Percentiles rank a stretch among this genome's conserved stretches.
phyloP scores from a whole-genome alignment of 2,888 invertebrate genomes.

The Eupeodes luniger region DNA sequence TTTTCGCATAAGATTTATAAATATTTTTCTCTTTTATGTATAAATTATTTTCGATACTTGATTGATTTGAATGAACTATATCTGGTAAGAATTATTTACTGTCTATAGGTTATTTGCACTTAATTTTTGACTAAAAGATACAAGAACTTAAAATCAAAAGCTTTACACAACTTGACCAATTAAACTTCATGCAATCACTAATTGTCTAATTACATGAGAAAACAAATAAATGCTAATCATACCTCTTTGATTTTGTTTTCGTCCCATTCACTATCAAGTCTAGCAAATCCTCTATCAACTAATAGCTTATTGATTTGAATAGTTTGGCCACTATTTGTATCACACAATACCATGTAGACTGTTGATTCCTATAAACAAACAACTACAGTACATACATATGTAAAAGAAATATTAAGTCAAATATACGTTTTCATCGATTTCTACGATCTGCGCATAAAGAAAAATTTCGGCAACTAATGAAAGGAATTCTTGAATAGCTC shows the following conservation, averaged over 20 bases:
- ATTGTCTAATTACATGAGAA: not conserved
- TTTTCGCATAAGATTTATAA: too few relatives aligned
- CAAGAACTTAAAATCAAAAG: too few relatives aligned
- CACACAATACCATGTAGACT: constrained; percentile 79
- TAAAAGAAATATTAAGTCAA: not conserved
- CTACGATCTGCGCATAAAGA: constrained; percentile 79
- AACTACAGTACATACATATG: not conserved
- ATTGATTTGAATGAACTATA: too few relatives aligned
- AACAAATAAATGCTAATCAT: constrained; percentile 4
- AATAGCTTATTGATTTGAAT: constrained; percentile 78
- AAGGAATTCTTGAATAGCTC: constrained; percentile 79
- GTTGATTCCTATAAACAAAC: constrained; percentile 77
- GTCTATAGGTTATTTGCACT: too few relatives aligned
- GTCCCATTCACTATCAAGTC: constrained; percentile 78
- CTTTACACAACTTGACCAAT: too few relatives aligned
- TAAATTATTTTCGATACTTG: too few relatives aligned
- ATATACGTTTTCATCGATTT: constrained; percentile 77
- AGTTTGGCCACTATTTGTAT: constrained; percentile 77
- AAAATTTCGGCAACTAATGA: constrained; percentile 77
- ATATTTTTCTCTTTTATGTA: too few relatives aligned
- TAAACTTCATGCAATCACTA: too few relatives aligned
- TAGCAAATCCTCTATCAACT: constrained; percentile 77
- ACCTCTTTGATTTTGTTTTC: constrained; percentile 76
- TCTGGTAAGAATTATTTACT: too few relatives aligned
- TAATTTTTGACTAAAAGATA: too few relatives aligned